phyloP scores from a whole-genome alignment of 2,888 invertebrate species.

The Margaritifera margaritifera region DNA sequence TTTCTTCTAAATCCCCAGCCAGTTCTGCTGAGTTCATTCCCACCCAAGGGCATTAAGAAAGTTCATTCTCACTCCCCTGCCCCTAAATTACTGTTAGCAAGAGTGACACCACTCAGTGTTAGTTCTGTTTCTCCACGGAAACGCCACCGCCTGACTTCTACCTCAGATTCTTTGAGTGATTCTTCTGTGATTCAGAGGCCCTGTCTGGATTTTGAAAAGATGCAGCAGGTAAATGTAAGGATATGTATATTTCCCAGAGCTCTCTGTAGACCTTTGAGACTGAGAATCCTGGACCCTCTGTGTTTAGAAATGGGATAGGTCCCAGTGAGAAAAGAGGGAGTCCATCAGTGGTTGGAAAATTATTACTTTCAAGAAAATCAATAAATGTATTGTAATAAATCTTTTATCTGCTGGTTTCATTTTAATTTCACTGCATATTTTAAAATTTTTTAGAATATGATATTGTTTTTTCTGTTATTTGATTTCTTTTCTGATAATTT shows the following conservation, averaged over 20 bases:
- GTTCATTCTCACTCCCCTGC: constrained; percentile 75
- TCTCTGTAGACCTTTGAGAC: background rate
- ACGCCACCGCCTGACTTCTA: constrained; percentile 78
- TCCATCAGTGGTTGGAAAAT: no score
- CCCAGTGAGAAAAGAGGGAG: no score
- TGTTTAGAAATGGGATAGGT: no score
- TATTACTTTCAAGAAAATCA: no score
- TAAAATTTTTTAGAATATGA: no score
- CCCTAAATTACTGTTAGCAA: constrained; percentile 74
- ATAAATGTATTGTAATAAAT: no score
- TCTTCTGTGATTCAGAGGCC: constrained; percentile 81
- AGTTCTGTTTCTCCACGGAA: constrained; percentile 76
- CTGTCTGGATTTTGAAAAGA: constrained; percentile 95
- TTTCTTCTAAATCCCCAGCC: constrained; percentile 79
- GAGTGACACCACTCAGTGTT: constrained; percentile 61
- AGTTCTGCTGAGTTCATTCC: constrained; percentile 91
- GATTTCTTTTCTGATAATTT: no score
- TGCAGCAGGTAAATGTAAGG: constrained; percentile 78
- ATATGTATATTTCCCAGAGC: background rate
- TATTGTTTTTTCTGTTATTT: no score
- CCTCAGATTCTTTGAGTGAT: constrained; percentile 69
- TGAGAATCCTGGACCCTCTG: no score
- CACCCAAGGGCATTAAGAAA: constrained; percentile 90
- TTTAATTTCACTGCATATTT: no score
- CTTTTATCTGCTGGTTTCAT: no score